Evolutionary conservation across 2,888 invertebrate species (phyloP).

Genomic region (Nemotelus nigrinus): DNA sequence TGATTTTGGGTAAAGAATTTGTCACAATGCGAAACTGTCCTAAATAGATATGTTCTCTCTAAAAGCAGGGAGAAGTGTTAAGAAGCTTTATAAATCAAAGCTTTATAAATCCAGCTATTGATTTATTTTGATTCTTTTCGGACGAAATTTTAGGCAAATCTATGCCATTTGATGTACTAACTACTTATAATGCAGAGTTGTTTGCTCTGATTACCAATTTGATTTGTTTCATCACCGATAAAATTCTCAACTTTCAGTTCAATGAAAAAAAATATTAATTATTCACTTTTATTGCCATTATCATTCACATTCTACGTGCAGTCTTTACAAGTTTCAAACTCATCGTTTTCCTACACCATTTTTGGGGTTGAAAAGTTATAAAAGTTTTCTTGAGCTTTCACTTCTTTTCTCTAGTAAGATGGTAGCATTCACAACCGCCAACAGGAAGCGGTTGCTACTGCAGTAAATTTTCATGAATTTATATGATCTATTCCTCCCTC

Average conservation of each 20-base stretch:
- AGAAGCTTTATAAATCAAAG: too few relatives aligned
- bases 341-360: not conserved
- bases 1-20: too few relatives aligned
- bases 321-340: not conserved
- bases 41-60: too few relatives aligned
- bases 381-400: not conserved
- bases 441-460: not conserved
- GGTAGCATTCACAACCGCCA: not conserved
- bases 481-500: slow-evolving; percentile 25
- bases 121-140: too few relatives aligned
- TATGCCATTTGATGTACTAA: too few relatives aligned
- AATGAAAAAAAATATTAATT: slow-evolving; percentile 24
- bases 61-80: too few relatives aligned
- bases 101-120: too few relatives aligned
- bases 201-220: too few relatives aligned
- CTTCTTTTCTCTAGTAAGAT: not conserved
- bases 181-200: too few relatives aligned
- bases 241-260: not conserved
- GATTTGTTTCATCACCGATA: too few relatives aligned
- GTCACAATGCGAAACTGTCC: too few relatives aligned
- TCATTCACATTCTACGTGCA: slow-evolving; percentile 22
- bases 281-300: slow-evolving; percentile 21
- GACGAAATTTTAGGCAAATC: too few relatives aligned
- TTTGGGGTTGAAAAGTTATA: not conserved
- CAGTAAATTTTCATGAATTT: slow-evolving; percentile 26